Percentiles rank a stretch among this genome's conserved stretches.
Conservation (phyloP, 2,797 vertebrate species). For the Nothura maculosa region DNA sequence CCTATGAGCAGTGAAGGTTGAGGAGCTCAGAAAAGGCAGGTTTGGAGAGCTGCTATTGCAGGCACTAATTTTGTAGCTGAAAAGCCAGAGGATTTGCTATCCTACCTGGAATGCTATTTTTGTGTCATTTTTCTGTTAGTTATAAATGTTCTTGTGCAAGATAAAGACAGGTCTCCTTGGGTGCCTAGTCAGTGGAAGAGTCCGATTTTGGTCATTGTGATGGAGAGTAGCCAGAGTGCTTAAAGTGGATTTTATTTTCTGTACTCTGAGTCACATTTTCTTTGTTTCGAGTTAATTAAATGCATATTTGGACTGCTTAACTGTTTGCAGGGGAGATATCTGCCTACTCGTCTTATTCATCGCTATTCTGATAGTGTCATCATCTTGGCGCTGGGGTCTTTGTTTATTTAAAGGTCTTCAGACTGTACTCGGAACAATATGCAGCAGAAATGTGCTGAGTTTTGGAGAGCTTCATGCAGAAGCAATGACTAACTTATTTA, state of each 20-base stretch:
- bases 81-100: background rate
- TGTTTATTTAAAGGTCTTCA: background rate
- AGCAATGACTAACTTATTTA: background rate
- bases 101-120: background rate
- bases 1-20: fast-evolving
- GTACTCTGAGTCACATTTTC: conserved; percentile 27
- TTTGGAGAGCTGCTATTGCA: background rate
- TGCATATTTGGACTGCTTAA: background rate
- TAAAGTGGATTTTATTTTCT: background rate
- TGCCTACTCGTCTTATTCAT: background rate
- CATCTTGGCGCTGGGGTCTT: background rate
- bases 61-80: background rate
- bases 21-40: background rate
- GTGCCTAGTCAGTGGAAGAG: background rate
- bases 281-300: conserved; percentile 63
- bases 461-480: background rate
- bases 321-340: background rate
- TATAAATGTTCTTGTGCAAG: conserved; percentile 68
- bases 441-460: background rate
- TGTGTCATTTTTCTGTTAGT: conserved; percentile 59
- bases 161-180: background rate
- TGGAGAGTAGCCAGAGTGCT: background rate
- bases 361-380: background rate
- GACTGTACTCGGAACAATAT: background rate
- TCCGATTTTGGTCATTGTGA: background rate